Conservation (phyloP, 2,888 invertebrate genomes). For the Bellardia bayeri region DNA sequence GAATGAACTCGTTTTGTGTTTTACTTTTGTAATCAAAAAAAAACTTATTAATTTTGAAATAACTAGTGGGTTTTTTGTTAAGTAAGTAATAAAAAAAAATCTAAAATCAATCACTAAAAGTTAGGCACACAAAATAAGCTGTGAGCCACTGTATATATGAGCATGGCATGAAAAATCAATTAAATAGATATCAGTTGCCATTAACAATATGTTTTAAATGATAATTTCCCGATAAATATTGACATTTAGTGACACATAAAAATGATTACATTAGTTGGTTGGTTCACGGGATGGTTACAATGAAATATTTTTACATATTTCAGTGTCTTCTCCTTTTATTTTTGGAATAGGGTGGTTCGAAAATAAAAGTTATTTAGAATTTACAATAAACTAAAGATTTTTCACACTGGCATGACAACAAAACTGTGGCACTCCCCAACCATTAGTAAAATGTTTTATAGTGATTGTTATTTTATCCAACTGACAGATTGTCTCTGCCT, state of each 20-base stretch:
- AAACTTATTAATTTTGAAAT: too few species aligned
- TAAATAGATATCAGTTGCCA: slow-evolving; percentile 67
- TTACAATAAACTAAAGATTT: not conserved
- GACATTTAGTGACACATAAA: slow-evolving; percentile 73
- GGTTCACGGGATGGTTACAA: not conserved
- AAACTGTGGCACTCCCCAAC: too few species aligned
- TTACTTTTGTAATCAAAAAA: too few species aligned
- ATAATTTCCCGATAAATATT: slow-evolving; percentile 64
- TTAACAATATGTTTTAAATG: slow-evolving; percentile 68
- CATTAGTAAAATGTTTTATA: too few species aligned
- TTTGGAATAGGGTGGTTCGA: not conserved
- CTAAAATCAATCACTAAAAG: too few species aligned
- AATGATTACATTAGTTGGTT: slow-evolving; percentile 58
- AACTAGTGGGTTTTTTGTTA: too few species aligned
- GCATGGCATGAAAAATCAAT: slow-evolving; percentile 61
- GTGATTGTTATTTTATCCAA: too few species aligned
- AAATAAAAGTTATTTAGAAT: not conserved
- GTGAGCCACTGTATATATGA: not conserved
- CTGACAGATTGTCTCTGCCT: too few species aligned
- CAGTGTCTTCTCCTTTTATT: not conserved
- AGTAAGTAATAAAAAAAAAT: too few species aligned
- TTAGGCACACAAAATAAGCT: too few species aligned
- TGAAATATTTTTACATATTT: slow-evolving; percentile 7
- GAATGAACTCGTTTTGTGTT: too few species aligned
- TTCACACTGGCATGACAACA: too few species aligned